These are phyloP conservation scores for Alsophila aescularia DNA, from an alignment of 2,888 invertebrate species.

Conservation along the genomic window DNA sequence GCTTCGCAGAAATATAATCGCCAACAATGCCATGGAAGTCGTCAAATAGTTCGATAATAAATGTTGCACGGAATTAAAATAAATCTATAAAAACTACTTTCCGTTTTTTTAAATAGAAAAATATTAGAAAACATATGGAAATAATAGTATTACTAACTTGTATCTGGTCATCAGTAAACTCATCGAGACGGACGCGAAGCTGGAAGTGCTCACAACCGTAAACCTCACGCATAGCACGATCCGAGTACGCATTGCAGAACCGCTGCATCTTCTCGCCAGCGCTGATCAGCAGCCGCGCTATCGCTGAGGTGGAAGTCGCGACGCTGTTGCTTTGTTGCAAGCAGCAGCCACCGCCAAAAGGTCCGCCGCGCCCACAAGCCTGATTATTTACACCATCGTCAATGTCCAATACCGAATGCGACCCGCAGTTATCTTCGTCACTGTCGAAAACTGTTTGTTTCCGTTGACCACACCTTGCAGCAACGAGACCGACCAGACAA, in stretches of 20 bases:
- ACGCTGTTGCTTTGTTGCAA: neutral
- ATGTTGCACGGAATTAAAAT: too few species aligned
- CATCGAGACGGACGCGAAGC: neutral
- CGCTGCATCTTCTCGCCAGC: neutral
- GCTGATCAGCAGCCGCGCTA: neutral
- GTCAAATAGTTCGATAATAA: too few species aligned
- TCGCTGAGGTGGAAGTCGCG: neutral
- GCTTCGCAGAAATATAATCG: too few species aligned
- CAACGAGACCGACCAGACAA: neutral
- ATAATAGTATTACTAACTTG: neutral
- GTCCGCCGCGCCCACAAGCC: neutral
- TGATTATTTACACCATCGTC: too few species aligned
- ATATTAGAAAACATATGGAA: too few species aligned
- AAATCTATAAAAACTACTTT: too few species aligned
- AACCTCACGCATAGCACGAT: neutral
- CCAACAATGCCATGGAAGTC: too few species aligned
- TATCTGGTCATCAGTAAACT: neutral
- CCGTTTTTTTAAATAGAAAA: too few species aligned
- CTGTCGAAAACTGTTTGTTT: neutral
- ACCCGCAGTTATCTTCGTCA: neutral
- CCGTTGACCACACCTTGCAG: neutral
- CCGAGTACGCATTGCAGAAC: neutral
- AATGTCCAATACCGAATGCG: neutral
- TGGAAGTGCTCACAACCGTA: neutral
- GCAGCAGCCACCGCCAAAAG: too few species aligned